phyloP scores from a whole-genome alignment of 37 sponge, comb jelly and placozoan genomes.

The Crambe crambe region DNA sequence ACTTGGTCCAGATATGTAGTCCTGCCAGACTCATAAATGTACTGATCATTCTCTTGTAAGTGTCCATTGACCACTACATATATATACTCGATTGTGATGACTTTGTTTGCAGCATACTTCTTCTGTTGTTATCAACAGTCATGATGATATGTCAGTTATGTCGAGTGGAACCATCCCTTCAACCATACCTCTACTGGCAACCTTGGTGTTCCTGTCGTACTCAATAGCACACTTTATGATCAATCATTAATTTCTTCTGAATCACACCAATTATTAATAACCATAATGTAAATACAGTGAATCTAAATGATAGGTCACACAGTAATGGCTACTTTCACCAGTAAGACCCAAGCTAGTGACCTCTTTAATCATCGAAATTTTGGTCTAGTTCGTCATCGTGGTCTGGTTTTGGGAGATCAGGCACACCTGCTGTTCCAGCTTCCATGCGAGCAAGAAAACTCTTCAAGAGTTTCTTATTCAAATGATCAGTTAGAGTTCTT shows the following conservation, averaged over 20 bases:
- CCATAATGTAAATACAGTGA: not conserved
- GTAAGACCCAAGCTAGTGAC: not conserved
- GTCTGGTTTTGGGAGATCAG: not conserved
- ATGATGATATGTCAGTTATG: slow-evolving; percentile 64
- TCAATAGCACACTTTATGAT: too few relatives aligned
- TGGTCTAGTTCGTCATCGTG: slow-evolving; percentile 1
- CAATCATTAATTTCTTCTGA: too few relatives aligned
- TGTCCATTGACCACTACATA: not conserved
- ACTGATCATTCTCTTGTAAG: slow-evolving; percentile 8
- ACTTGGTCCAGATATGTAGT: not conserved
- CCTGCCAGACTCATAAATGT: slow-evolving; percentile 31
- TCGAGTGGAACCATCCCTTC: slow-evolving; percentile 38
- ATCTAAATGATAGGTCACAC: not conserved
- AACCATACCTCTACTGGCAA: slow-evolving; percentile 54
- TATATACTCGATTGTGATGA: not conserved
- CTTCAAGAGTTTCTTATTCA: slow-evolving; percentile 76
- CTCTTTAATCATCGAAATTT: slow-evolving; percentile 42
- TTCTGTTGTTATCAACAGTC: slow-evolving; percentile 42
- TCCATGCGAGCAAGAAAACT: slow-evolving; percentile 67
- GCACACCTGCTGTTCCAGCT: slow-evolving; percentile 33
- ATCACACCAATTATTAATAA: too few relatives aligned
- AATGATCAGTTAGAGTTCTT: slow-evolving; percentile 75
- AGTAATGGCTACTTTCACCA: not conserved
- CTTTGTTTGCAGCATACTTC: slow-evolving; percentile 36
- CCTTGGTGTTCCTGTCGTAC: slow-evolving; percentile 40